Evolutionary conservation across 2,113 vertebrate species (phyloP).

Genomic region (Anhinga rufa): DNA sequence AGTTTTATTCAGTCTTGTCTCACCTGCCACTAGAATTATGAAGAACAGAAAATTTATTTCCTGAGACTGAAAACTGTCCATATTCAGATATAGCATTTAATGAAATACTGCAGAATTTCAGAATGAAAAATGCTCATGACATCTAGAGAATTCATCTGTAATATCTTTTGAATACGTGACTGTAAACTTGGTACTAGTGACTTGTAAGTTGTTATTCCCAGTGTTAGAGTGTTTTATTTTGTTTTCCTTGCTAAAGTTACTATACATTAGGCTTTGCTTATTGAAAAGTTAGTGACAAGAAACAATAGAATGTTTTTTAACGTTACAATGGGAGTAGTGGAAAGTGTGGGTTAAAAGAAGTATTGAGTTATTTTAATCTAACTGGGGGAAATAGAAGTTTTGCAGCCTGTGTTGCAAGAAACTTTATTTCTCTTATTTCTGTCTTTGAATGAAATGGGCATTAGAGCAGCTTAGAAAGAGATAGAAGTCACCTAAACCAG

Average conservation of each 20-base stretch:
- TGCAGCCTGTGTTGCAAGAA: not conserved
- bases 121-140: not conserved
- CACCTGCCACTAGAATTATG: not conserved
- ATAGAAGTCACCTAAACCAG: not conserved
- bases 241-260: not conserved
- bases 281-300: not conserved
- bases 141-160: not conserved
- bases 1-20: not conserved
- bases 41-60: not conserved
- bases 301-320: not conserved
- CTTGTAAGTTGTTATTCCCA: not conserved
- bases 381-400: not conserved
- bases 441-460: not conserved
- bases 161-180: not conserved
- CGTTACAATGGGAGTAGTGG: not conserved
- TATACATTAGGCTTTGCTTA: not conserved
- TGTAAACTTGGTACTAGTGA: not conserved
- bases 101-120: not conserved
- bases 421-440: not conserved
- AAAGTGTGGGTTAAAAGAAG: not conserved
- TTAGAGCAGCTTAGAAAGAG: not conserved
- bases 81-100: not conserved
- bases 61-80: not conserved
- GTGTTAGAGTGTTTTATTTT: not conserved
- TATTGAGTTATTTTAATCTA: not conserved